Evolutionary conservation across 2,888 invertebrate genomes (phyloP).

Genomic region (Latrodectus elegans): DNA sequence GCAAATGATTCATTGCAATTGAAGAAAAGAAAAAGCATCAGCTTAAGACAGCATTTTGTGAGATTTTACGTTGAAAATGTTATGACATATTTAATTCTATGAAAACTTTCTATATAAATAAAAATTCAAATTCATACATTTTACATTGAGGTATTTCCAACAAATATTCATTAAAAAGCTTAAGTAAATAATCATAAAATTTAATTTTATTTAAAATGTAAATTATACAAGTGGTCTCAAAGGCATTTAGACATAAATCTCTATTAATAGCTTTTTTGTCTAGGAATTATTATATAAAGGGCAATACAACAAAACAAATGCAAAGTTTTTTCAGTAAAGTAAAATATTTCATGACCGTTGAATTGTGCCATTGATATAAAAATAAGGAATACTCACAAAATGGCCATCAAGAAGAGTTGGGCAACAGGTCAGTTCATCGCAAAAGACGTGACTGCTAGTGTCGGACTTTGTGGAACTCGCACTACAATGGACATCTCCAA

Average conservation of each 20-base stretch:
- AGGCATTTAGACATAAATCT: not conserved
- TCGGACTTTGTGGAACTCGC: constrained; percentile 52
- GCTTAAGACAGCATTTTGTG: too few relatives aligned
- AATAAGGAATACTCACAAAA: constrained; percentile 40
- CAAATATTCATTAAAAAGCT: too few relatives aligned
- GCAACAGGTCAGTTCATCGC: constrained; percentile 52
- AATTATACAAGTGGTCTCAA: not conserved
- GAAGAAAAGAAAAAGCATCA: too few relatives aligned
- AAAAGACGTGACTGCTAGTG: constrained; percentile 24
- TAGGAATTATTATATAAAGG: not conserved
- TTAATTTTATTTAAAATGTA: too few relatives aligned
- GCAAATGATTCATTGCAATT: too few relatives aligned
- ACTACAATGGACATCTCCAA: constrained; percentile 54
- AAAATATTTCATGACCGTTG: too few relatives aligned
- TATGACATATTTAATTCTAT: too few relatives aligned
- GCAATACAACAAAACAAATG: not conserved
- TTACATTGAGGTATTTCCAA: too few relatives aligned
- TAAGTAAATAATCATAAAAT: too few relatives aligned
- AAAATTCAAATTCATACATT: too few relatives aligned
- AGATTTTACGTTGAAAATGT: too few relatives aligned
- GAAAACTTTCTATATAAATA: too few relatives aligned
- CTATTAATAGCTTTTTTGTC: not conserved
- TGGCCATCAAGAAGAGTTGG: constrained; percentile 45
- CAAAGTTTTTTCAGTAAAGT: not conserved
- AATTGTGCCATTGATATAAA: not conserved